These are phyloP conservation scores for Ascidia mentula DNA, from an alignment of 23 tunicate species.

Conservation along the genomic window DNA sequence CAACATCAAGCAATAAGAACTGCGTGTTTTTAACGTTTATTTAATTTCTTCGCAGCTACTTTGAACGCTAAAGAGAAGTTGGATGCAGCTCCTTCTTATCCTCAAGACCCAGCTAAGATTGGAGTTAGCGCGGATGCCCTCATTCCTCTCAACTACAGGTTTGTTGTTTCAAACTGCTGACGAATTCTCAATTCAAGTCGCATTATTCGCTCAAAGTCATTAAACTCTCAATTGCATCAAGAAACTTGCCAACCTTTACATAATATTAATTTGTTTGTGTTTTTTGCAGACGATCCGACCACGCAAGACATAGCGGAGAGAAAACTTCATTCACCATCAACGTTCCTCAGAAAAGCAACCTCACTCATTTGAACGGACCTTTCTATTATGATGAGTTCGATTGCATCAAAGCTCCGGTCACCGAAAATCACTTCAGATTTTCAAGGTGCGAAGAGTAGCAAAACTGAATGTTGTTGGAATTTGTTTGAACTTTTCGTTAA, in stretches of 20 bases:
- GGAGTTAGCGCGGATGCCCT: slow-evolving; percentile 21
- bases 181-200: no score
- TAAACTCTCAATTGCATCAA: neutral
- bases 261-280: neutral
- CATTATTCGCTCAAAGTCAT: no score
- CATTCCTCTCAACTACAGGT: slow-evolving; percentile 41
- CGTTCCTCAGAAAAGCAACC: slow-evolving; percentile 19
- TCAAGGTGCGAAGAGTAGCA: no score
- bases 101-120: slow-evolving; percentile 34
- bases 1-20: no score
- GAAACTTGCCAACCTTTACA: neutral
- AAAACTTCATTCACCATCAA: slow-evolving; percentile 45
- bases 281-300: slow-evolving; percentile 26
- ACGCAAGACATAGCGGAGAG: neutral
- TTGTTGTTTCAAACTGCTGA: neutral
- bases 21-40: no score
- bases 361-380: slow-evolving; percentile 54
- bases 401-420: slow-evolving; percentile 52
- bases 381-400: slow-evolving; percentile 49
- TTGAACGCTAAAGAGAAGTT: slow-evolving; percentile 36
- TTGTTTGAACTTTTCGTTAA: no score
- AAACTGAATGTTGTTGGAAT: no score
- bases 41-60: no score
- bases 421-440: slow-evolving; percentile 77
- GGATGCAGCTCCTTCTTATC: slow-evolving; percentile 29